phyloP scores from a whole-genome alignment of 2,888 invertebrate species.

The Eristalis tenax region DNA sequence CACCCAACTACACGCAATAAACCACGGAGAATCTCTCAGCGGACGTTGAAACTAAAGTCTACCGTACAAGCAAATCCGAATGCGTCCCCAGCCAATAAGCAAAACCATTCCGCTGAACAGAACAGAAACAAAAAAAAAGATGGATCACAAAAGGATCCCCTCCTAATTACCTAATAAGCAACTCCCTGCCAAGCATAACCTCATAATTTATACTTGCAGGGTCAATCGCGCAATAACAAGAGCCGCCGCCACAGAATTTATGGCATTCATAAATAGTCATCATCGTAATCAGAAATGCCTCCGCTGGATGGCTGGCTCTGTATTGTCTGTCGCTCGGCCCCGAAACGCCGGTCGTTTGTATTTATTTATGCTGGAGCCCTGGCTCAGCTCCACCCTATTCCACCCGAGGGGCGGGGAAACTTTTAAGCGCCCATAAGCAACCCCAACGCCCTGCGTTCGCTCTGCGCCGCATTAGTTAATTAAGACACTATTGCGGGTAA shows the following conservation, averaged over 20 bases:
- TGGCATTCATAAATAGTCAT: constrained; percentile 62
- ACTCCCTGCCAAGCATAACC: constrained; percentile 52
- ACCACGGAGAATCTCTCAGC: constrained; percentile 6
- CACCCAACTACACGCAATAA: constrained; percentile 22
- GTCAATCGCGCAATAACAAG: constrained; percentile 66
- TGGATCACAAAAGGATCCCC: constrained; percentile 27
- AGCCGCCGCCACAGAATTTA: constrained; percentile 52
- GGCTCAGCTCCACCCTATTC: neutral
- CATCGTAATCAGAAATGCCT: constrained; percentile 54
- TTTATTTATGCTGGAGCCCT: constrained; percentile 33
- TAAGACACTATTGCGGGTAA: constrained; percentile 71
- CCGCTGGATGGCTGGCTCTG: neutral
- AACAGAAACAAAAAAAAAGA: neutral
- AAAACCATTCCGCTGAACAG: neutral
- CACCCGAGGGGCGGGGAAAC: neutral
- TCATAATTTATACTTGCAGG: constrained; percentile 65
- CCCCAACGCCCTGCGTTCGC: neutral
- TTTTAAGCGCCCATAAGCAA: constrained; percentile 28
- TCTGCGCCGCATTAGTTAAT: constrained; percentile 66
- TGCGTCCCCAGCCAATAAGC: neutral
- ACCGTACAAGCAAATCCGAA: constrained; percentile 11
- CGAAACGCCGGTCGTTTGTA: neutral
- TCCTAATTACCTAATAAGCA: constrained; percentile 64
- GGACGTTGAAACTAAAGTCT: neutral
- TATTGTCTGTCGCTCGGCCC: neutral